phyloP scores from a whole-genome alignment of 2,797 vertebrate genomes.

The Selene dorsalis region DNA sequence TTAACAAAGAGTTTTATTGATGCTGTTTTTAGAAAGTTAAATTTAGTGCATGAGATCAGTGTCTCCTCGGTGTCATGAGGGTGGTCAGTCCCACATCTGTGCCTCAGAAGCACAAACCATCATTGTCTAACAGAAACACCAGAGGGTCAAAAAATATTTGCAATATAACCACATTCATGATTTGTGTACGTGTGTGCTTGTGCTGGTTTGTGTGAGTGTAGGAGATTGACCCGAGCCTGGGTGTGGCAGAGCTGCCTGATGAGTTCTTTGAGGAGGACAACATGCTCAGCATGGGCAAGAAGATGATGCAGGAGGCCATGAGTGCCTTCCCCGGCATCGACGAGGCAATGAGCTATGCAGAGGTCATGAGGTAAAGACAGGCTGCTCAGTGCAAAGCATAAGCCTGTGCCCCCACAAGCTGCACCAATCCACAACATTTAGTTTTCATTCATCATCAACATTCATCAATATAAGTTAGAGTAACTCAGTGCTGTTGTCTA shows the following conservation, averaged over 20 bases:
- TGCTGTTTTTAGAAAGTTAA: constrained; percentile 17
- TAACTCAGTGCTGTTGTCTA: background rate
- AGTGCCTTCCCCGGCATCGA: constrained; percentile 96
- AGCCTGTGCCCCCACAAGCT: too few species aligned
- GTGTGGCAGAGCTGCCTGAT: constrained; percentile 93
- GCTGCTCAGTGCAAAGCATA: background rate
- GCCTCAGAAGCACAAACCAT: constrained; percentile 7
- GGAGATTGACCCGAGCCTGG: constrained; percentile 97
- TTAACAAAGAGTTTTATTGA: constrained; percentile 22
- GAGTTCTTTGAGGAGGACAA: constrained; percentile 98
- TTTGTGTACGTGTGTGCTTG: too few species aligned
- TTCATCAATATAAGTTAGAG: background rate
- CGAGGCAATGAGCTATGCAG: constrained; percentile 96
- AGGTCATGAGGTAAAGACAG: constrained; percentile 91
- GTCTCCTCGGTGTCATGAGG: constrained; percentile 36
- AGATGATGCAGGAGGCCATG: constrained; percentile 99
- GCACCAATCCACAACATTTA: background rate
- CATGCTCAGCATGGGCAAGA: constrained; percentile 98
- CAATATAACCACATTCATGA: too few species aligned
- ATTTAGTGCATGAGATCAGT: background rate
- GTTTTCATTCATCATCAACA: too few species aligned
- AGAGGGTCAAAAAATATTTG: constrained; percentile 12
- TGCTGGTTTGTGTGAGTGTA: constrained; percentile 58
- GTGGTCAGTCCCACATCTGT: background rate
- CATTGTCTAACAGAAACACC: constrained; percentile 24